Evolutionary conservation across 1,140 invertebrate species (phyloP), one percentile per base, ranked within the genome.

Genomic region (Nasonia longicornis): DNA sequence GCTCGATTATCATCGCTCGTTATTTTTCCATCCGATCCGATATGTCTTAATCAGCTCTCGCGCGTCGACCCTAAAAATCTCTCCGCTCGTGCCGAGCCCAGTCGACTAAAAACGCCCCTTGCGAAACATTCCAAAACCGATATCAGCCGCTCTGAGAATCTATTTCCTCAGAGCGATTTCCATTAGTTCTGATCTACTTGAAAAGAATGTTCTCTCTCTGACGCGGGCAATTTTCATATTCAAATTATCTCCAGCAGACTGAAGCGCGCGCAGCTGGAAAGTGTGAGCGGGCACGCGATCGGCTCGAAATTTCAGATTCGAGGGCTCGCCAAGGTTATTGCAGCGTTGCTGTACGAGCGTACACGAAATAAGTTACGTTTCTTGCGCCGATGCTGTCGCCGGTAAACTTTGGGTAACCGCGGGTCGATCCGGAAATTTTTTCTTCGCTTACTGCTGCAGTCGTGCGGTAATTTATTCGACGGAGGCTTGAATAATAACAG

Each of bases 251-350:
- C 29, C 16, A 79, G 70, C 71, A 38, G 8, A 20, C 11, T 20
- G 16, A 35, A 58, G 38, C 29, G 66, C 45, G 58, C 31, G 31
- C 31, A 35, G 4, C 31, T 35, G 3, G 72, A 63, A 76, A 70
- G 48, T 70, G n/a, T 12, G 20, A 10, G 29, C n/a, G 26, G 12
- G 48, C 38, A 58, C 1, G 31, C 31, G 63, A 80, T 66, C 20
- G 63, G 66, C 48, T 73, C 52, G 71, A 75, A 75, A 80, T 58
- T 20, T 80, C 52, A 48, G 4, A 66, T 16, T 38, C 22, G 72
- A 48, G 14, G 48, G 45, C 14, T n/a, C 58, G 11, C 79, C 79
- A 74, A 80, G 72, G 72, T 80, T 69, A 26, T 26, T 35, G n/a
- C n/a, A 48, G 20, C 20, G 69, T 22, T 63, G 20, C 63, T 73